Evolutionary conservation across 2,797 vertebrate genomes (phyloP).

Genomic region (Luscinia megarhynchos): DNA sequence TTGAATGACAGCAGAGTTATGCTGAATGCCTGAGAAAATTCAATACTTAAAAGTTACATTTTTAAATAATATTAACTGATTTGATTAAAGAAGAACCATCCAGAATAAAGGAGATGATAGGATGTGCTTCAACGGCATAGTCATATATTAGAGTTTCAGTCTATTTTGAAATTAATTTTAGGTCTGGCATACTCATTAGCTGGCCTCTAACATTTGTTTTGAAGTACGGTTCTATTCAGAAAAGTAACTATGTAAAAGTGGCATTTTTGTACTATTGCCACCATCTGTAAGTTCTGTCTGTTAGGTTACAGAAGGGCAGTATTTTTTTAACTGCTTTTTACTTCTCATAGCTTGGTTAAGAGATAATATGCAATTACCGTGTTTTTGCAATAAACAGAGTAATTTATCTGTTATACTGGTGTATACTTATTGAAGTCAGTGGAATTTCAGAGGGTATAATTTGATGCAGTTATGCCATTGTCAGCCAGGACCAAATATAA

Average conservation of each 20-base stretch:
- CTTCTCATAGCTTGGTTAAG: not conserved
- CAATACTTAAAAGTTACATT: not conserved
- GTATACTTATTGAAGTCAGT: not conserved
- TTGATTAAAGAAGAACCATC: not conserved
- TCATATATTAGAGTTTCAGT: not conserved
- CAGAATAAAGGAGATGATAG: not conserved
- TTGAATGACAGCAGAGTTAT: not conserved
- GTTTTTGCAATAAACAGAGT: not conserved
- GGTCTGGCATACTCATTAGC: not conserved
- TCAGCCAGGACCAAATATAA: not conserved
- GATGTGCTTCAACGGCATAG: not conserved
- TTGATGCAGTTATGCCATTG: not conserved
- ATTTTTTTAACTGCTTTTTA: not conserved
- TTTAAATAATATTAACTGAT: not conserved
- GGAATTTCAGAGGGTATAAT: not conserved
- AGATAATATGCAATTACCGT: not conserved
- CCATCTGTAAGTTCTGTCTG: not conserved
- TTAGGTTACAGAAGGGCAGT: not conserved
- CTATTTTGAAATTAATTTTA: not conserved
- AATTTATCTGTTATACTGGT: not conserved
- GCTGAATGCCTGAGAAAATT: not conserved
- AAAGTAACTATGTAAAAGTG: constrained; percentile 19
- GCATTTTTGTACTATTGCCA: not conserved
- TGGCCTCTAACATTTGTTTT: constrained; percentile 8
- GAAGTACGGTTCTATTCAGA: not conserved